These are phyloP conservation scores for Plectropomus leopardus DNA, from an alignment of 2,113 vertebrate species.

Conservation along the genomic window DNA sequence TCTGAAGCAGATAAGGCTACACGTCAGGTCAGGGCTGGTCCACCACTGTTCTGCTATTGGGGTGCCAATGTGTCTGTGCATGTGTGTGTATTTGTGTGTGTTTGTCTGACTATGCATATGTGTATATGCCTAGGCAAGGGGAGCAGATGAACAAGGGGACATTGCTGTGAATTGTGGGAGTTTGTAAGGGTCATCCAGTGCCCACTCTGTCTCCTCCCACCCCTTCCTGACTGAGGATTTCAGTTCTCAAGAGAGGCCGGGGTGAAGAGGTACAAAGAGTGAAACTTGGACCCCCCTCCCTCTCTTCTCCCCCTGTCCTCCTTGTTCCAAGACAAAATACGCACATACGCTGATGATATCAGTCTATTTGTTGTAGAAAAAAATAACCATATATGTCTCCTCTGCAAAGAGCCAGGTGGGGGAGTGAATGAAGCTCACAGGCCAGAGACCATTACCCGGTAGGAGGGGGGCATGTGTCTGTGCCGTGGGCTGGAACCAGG, in stretches of 20 bases:
- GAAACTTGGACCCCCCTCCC: slow-evolving; percentile 34
- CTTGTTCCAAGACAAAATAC: slow-evolving; percentile 71
- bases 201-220: slow-evolving; percentile 65
- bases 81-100: slow-evolving; percentile 58
- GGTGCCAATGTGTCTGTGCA: slow-evolving; percentile 58
- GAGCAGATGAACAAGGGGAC: slow-evolving; percentile 64
- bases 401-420: slow-evolving; percentile 72
- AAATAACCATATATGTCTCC: slow-evolving; percentile 74
- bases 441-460: slow-evolving; percentile 99
- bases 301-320: slow-evolving; percentile 49
- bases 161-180: slow-evolving; percentile 61
- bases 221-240: slow-evolving; percentile 61
- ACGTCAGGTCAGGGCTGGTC: slow-evolving; percentile 88
- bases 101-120: slow-evolving; percentile 59
- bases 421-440: slow-evolving; percentile 87
- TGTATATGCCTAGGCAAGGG: slow-evolving; percentile 57
- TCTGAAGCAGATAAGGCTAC: slow-evolving; percentile 91
- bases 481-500: slow-evolving; percentile 96
- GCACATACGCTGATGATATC: slow-evolving; percentile 78
- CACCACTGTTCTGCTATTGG: slow-evolving; percentile 78
- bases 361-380: slow-evolving; percentile 79
- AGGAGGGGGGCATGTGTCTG: slow-evolving; percentile 98
- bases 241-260: slow-evolving; percentile 65
- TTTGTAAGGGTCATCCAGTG: slow-evolving; percentile 62
- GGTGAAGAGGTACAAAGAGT: slow-evolving; percentile 65